Evolutionary conservation across 2,888 invertebrate genomes (phyloP).

Genomic region (Cremastinae sp.): DNA sequence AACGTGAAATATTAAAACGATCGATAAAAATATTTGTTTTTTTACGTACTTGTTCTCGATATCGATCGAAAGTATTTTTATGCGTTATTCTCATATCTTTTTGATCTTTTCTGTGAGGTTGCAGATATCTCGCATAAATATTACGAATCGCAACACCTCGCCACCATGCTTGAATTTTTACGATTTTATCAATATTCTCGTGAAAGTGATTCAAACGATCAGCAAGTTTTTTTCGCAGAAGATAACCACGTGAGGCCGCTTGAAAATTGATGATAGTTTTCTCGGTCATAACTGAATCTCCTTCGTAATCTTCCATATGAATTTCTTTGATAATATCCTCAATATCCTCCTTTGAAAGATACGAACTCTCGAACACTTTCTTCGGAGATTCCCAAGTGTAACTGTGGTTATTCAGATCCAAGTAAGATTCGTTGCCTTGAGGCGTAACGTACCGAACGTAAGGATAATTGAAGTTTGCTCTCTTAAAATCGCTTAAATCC

Average conservation of each 20-base stretch:
- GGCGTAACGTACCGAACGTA: conserved; percentile 71
- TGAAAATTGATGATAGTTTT: conserved; percentile 83
- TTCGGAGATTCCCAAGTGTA: conserved; percentile 75
- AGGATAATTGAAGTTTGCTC: conserved; percentile 66
- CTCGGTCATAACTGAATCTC: conserved; percentile 75
- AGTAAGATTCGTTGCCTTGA: conserved; percentile 69
- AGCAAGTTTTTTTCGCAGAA: conserved; percentile 82
- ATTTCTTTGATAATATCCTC: conserved; percentile 67
- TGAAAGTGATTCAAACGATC: conserved; percentile 80
- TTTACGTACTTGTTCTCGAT: conserved; percentile 81
- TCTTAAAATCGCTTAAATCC: conserved; percentile 63
- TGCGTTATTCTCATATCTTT: conserved; percentile 69
- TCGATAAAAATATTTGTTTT: not conserved
- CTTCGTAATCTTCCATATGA: conserved; percentile 48
- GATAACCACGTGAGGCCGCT: conserved; percentile 84
- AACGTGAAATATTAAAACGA: not conserved
- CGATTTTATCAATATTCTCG: conserved; percentile 79
- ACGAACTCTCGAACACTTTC: conserved; percentile 68
- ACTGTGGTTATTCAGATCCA: conserved; percentile 70
- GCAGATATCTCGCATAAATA: conserved; percentile 80
- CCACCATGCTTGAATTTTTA: conserved; percentile 86
- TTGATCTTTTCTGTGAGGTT: conserved; percentile 81
- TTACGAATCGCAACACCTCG: conserved; percentile 81
- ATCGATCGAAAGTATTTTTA: conserved; percentile 81
- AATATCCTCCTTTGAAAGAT: conserved; percentile 73